phyloP scores from a whole-genome alignment of 2,113 vertebrate species.

The Ctenodactylus gundi region DNA sequence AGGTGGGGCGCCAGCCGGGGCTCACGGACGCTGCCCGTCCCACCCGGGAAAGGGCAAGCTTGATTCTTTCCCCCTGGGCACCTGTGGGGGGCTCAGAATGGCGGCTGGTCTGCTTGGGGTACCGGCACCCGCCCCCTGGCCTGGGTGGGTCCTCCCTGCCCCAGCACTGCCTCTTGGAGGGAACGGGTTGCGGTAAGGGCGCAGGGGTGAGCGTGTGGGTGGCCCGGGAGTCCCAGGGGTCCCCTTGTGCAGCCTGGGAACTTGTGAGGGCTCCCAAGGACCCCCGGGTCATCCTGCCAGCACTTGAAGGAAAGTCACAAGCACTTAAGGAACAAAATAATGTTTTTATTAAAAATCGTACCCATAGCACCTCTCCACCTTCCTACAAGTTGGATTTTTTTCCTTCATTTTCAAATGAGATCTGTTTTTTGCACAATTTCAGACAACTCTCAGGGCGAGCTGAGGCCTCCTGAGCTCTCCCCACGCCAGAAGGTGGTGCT shows the following conservation, averaged over 20 bases:
- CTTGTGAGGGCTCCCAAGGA: neutral
- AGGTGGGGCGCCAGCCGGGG: neutral
- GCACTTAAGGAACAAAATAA: slow-evolving; percentile 47
- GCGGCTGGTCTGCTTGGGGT: neutral
- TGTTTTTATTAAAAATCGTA: slow-evolving; percentile 72
- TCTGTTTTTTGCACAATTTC: slow-evolving; percentile 35
- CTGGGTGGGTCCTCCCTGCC: neutral
- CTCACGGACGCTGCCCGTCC: accelerated
- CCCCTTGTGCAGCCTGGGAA: neutral
- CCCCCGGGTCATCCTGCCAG: neutral
- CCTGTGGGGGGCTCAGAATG: accelerated
- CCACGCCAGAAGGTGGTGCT: neutral
- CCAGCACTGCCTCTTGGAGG: neutral
- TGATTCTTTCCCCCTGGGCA: neutral
- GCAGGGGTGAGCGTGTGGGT: neutral
- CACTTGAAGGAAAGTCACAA: slow-evolving; percentile 41
- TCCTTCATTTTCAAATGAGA: neutral
- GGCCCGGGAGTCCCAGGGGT: neutral
- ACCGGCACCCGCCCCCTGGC: too few species aligned
- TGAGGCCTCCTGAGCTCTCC: neutral
- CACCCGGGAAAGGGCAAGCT: accelerated
- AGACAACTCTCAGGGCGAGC: neutral
- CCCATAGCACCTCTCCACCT: slow-evolving; percentile 66
- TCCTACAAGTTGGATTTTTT: neutral
- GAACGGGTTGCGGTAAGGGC: neutral